Evolutionary conservation across 2,797 vertebrate species (phyloP).

Genomic region (Neosilurus hyrtlii): DNA sequence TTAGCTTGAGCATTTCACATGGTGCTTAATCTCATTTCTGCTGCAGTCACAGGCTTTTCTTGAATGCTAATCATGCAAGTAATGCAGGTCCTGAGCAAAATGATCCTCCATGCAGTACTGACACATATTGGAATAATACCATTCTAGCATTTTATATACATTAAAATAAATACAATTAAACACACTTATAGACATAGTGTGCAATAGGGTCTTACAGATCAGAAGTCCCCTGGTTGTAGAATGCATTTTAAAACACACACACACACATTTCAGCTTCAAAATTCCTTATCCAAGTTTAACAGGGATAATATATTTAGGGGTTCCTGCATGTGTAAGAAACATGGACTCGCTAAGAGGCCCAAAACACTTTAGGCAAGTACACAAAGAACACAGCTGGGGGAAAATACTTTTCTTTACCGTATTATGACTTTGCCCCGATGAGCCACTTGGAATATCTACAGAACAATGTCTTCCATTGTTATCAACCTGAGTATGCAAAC

Average conservation of each 20-base stretch:
- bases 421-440: background rate
- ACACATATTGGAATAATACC: background rate
- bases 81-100: background rate
- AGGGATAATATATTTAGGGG: no score
- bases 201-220: background rate
- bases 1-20: no score
- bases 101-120: background rate
- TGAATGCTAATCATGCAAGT: background rate
- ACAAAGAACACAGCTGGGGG: background rate
- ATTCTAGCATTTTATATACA: background rate
- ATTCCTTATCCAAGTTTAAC: background rate
- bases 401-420: slow-evolving; percentile 4
- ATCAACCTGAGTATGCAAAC: slow-evolving; percentile 39
- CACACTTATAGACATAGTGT: background rate
- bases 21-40: background rate
- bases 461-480: slow-evolving; percentile 17
- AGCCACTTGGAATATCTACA: background rate
- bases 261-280: background rate
- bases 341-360: background rate
- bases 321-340: background rate
- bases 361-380: background rate
- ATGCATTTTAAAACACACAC: no score
- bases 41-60: background rate
- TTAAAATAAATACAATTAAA: background rate
- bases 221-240: background rate